Evolutionary conservation across 2,797 vertebrate species (phyloP), one percentile per base, ranked within the genome.

Genomic region (Falco berigora): DNA sequence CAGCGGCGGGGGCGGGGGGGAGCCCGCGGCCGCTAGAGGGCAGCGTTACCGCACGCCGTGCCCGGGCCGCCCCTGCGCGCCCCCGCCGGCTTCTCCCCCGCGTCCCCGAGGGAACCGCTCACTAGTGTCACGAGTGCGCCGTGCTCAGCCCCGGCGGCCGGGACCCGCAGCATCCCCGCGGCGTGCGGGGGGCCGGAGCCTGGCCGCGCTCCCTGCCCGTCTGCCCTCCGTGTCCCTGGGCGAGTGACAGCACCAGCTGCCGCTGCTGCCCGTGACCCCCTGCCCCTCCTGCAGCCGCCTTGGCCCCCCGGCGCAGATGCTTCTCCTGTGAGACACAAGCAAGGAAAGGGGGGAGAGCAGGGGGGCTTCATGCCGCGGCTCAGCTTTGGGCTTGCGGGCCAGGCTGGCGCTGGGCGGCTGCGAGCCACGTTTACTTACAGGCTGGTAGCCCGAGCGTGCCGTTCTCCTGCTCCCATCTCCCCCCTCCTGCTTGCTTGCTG

Each of bases 241-340:
- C 66, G 63, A 95, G 90, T 88, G 86, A 92, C 91, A 77, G 95
- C 90, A 69, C 3, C 94, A 95, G 92, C 91, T 94, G 92, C 58
- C 40, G 0, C 63, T 15, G 2, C 80, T 2, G 76, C 56, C 86
- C 44, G 8, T 4, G 4, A 15, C 25, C 50, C 53, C 62, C 12
- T 4, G 40, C 52, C 59, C 55, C 55, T 44, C 76, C 75, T 8
- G 24, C 30, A 10, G 59, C 71, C 9, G 8, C 49, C 30, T 64
- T 50, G 55, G 22, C 40, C 42, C 55, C 25, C 52, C 21, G 3
- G 20, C 17, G 4, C 52, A 46, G 92, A 67, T 81, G 50, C 72
- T 87, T 94, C 77, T 62, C 44, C 69, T 14, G 4, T 71, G 92
- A 84, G 75, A 27, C 68, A 9, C 28, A 7, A 22, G 8, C n/a